Base-by-base conservation (phyloP, 2,797 vertebrate genomes). In the Premnoplex brunnescens region DNA sequence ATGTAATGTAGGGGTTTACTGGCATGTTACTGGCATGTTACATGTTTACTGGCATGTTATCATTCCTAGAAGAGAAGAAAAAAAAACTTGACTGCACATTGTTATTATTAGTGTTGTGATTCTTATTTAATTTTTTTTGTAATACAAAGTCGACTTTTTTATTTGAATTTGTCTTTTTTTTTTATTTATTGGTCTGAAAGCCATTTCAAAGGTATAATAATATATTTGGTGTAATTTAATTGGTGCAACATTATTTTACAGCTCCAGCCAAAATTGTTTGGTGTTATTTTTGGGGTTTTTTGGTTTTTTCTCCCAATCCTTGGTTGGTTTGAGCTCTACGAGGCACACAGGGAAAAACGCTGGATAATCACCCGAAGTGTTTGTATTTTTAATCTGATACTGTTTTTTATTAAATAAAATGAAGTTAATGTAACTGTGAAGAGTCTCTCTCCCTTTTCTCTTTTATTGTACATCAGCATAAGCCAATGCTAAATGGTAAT, bases 151-250 rank as follows among this genome's bases (percentile, higher is more conserved):
- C 98, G 97, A 98, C 98, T 98, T 98, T 98, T 98, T 98, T 98
- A 98, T 98, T 98, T 98, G 98, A 97, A 98, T 98, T 97, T 99
- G 98, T 98, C 73, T 98, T 79, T 80, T 98, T 98, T 89, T 98
- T 99, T 98, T 98, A 99, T 99, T 99, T 99, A 99, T 99, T 99
- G 98, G 98, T 99, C 98, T 99, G 98, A 98, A 99, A 99, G 98
- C 99, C 99, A 99, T 99, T 99, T 98, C 98, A 98, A 98, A 98
- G 97, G 97, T 98, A 98, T 98, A 98, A 98, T 98, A 98, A 98
- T 98, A 98, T 97, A 98, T 98, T 98, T 98, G 98, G 98, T 98
- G 97, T 98, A 98, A 98, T 98, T 98, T 98, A 98, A 98, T 98
- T 98, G 97, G 98, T 98, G 97, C 97, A 98, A 97, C 97, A 94